phyloP scores from a whole-genome alignment of 1,140 invertebrate genomes.

The Aphidius gifuensis region DNA sequence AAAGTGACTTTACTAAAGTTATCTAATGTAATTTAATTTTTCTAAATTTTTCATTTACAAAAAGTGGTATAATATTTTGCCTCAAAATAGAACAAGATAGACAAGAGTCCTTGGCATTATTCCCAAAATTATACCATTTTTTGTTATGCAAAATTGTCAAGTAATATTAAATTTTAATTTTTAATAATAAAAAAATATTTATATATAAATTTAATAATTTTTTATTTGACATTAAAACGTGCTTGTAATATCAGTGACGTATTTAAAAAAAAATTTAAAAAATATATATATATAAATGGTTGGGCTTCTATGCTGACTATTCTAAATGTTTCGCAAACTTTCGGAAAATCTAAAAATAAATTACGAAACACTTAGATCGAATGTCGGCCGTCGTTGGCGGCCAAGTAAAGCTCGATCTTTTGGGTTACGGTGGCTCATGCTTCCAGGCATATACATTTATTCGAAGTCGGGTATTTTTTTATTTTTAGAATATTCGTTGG shows the following conservation, averaged over 20 bases:
- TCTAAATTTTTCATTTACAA: neutral
- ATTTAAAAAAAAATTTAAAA: neutral
- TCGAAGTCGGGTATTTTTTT: slow-evolving; percentile 31
- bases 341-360: slow-evolving; percentile 53
- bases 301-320: neutral
- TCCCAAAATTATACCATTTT: slow-evolving; percentile 23
- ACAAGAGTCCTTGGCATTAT: slow-evolving; percentile 23
- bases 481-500: slow-evolving; percentile 51
- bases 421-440: slow-evolving; percentile 32
- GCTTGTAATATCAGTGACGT: neutral
- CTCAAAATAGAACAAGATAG: slow-evolving; percentile 12
- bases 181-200: no score
- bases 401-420: slow-evolving; percentile 55
- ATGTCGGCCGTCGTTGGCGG: slow-evolving; percentile 52
- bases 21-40: slow-evolving; percentile 1
- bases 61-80: neutral
- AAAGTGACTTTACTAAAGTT: neutral
- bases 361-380: slow-evolving; percentile 47
- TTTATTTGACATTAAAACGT: no score
- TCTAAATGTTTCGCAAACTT: slow-evolving; percentile 41
- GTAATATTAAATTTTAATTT: slow-evolving; percentile 1
- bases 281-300: neutral
- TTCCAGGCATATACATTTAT: slow-evolving; percentile 23
- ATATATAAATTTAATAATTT: no score
- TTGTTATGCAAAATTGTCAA: neutral